Base-by-base conservation (phyloP, 2,797 vertebrate genomes). In the Petrocephalus sullivani region DNA sequence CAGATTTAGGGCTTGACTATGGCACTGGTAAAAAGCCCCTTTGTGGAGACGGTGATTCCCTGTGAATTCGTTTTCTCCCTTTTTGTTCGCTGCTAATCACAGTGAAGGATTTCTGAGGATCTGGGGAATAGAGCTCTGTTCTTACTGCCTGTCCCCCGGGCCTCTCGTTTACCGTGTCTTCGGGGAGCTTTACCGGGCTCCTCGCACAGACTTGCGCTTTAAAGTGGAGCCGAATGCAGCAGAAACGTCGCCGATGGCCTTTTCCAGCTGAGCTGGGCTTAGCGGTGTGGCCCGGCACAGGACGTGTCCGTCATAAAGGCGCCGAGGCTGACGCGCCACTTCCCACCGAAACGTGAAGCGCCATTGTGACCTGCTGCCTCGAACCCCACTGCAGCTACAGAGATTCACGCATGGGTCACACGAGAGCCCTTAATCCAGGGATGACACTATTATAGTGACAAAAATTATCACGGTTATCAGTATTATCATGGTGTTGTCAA, bases 11-110 rank as follows among this genome's bases (percentile, higher is more conserved):
- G 75, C 60, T 88, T 88, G 87, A 88, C 87, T 58, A 78, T 57
- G 14, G 28, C 56, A 64, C 75, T 58, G 56, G 21, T 83, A 84
- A 88, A 84, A 83, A 81, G 75, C 78, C 58, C 54, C 53, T 41
- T 51, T 84, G 78, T 23, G 41, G 81, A 88, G 82, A 71, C 6
- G 46, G 82, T 56, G 87, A 88, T 88, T 88, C 58, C 58, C 81
- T 57, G 21, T 54, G 46, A 85, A 88, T 88, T 88, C 58, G 10
- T 88, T 85, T 87, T 71, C 64, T 71, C 64, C 58, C 82, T 60
- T 49, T 89, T 87, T 89, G 86, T 89, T 89, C 85, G 41, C 88
- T 14, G 33, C 57, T 87, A 89, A 87, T 87, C 85, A 87, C 71
- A 33, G 37, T 56, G 58, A 89, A 89, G 88, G 85, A 81, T 89